Evolutionary conservation across 2,113 vertebrate species (phyloP).

Genomic region (Aramus guarauna): DNA sequence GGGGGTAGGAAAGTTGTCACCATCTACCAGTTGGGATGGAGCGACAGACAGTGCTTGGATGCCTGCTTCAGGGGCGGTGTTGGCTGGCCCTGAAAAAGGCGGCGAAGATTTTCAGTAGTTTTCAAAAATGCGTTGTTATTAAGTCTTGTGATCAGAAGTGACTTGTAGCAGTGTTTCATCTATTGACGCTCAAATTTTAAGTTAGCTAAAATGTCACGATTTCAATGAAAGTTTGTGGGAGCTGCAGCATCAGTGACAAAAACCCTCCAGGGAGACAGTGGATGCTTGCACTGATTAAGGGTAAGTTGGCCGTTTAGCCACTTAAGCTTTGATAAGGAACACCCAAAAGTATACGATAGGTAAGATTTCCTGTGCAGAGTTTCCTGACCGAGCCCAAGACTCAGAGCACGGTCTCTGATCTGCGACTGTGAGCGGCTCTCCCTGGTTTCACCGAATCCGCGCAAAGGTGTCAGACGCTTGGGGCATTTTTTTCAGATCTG

Average conservation of each 20-base stretch:
- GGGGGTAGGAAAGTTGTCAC: not conserved
- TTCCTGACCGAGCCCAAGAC: not conserved
- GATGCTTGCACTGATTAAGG: not conserved
- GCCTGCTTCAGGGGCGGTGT: not conserved
- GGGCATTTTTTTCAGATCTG: not conserved
- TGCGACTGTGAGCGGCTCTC: fast-evolving
- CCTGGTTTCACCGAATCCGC: not conserved
- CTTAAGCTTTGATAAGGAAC: not conserved
- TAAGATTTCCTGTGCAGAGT: not conserved
- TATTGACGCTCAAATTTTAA: not conserved
- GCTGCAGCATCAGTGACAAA: not conserved
- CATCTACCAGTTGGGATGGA: fast-evolving
- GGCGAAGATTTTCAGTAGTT: not conserved
- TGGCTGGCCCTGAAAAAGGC: not conserved
- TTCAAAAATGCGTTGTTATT: not conserved
- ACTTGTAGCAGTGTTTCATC: not conserved
- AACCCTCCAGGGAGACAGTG: not conserved
- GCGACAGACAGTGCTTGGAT: not conserved
- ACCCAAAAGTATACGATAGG: not conserved
- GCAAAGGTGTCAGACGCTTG: fast-evolving
- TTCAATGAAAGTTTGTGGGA: not conserved
- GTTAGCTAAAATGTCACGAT: not conserved
- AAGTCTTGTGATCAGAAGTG: not conserved
- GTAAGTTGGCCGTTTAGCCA: not conserved
- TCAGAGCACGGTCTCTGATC: not conserved